phyloP scores from a whole-genome alignment of 2,888 invertebrate species.

The Atherix ibis region DNA sequence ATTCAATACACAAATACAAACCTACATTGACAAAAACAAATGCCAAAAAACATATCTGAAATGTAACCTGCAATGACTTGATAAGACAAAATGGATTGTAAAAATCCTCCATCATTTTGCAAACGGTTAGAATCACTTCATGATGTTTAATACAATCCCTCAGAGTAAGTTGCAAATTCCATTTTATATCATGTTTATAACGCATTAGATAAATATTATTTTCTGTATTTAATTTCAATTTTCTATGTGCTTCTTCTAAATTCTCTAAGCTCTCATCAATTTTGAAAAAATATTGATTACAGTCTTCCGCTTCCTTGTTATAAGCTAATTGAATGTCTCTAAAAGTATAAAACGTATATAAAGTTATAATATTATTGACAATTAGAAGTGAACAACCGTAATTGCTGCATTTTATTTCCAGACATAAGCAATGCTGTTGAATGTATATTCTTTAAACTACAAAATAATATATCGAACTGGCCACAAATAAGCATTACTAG shows the following conservation, averaged over 20 bases:
- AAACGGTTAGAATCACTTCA: constrained; percentile 15
- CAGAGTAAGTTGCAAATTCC: constrained; percentile 8
- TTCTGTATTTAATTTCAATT: constrained; percentile 1
- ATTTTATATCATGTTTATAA: neutral
- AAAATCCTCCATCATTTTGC: constrained; percentile 15
- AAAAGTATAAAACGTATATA: neutral
- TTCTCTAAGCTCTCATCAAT: constrained; percentile 4
- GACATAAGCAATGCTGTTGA: constrained; percentile 14
- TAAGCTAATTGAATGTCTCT: neutral
- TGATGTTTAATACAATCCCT: constrained; percentile 16
- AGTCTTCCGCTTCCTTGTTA: constrained; percentile 4
- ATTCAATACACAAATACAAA: no score
- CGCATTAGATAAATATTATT: neutral
- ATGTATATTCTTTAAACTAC: constrained; percentile 24
- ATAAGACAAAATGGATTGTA: constrained; percentile 15
- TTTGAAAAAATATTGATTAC: constrained; percentile 8
- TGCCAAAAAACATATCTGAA: constrained; percentile 15
- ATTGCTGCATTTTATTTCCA: constrained; percentile 1
- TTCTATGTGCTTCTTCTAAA: constrained; percentile 1
- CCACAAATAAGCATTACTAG: constrained; percentile 20
- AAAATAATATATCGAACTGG: constrained; percentile 23
- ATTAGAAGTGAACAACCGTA: neutral
- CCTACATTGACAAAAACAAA: constrained; percentile 15
- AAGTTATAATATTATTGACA: neutral
- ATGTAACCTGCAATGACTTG: constrained; percentile 15